phyloP scores from a whole-genome alignment of 2,113 vertebrate species.

The Ameiurus melas region DNA sequence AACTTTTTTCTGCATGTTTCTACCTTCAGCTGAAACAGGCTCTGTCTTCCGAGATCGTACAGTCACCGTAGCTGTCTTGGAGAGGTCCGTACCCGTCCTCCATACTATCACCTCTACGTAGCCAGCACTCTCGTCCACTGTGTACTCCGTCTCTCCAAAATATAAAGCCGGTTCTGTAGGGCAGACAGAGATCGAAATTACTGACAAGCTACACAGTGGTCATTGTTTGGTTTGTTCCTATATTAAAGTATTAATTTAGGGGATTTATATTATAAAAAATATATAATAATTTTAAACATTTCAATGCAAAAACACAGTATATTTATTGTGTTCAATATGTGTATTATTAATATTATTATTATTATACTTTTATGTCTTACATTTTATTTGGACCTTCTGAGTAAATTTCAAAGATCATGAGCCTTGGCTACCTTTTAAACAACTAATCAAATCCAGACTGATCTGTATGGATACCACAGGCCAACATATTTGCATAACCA shows the following conservation, averaged over 20 bases:
- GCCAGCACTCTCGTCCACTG: constrained; percentile 75
- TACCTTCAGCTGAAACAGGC: constrained; percentile 80
- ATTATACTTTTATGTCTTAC: neutral
- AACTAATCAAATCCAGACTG: neutral
- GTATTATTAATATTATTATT: neutral
- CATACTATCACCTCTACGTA: constrained; percentile 79
- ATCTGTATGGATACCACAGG: neutral
- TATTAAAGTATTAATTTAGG: neutral
- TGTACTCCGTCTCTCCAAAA: constrained; percentile 77
- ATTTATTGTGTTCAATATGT: neutral
- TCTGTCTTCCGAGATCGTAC: constrained; percentile 79
- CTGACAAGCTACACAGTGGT: neutral
- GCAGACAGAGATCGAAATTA: neutral
- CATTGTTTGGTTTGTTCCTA: neutral
- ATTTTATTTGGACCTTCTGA: neutral
- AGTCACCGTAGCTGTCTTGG: constrained; percentile 77
- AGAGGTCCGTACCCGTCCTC: constrained; percentile 83
- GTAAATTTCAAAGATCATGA: neutral
- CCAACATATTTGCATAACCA: neutral
- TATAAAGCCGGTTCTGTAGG: constrained; percentile 77
- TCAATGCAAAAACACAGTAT: neutral
- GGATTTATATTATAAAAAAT: neutral
- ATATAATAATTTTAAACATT: neutral
- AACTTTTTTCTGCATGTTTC: constrained; percentile 25
- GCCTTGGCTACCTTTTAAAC: neutral